These are phyloP conservation scores for Athripsodes cinereus DNA, from an alignment of 2,888 invertebrate species.

Conservation along the genomic window DNA sequence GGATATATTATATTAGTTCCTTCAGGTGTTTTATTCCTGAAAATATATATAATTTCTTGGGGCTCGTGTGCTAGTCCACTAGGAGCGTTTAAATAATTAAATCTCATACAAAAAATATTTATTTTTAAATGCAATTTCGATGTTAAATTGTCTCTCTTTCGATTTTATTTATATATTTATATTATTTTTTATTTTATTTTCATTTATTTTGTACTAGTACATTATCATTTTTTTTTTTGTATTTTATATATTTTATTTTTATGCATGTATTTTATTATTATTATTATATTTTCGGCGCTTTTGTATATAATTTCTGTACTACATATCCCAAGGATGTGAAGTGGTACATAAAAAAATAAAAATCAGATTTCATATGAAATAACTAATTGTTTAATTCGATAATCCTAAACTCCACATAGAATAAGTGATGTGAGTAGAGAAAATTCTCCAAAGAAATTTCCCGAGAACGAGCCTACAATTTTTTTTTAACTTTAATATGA, in stretches of 20 bases:
- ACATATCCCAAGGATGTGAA: conserved; percentile 7
- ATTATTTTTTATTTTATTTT: conserved; percentile 10
- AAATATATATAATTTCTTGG: conserved; percentile 8
- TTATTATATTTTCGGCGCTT: conserved; percentile 14
- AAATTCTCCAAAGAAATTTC: too few relatives aligned
- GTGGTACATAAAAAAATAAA: conserved; percentile 16
- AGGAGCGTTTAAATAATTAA: conserved; percentile 15
- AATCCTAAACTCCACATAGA: too few relatives aligned
- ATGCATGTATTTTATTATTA: neutral
- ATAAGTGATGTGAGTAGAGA: too few relatives aligned
- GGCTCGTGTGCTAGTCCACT: conserved; percentile 25
- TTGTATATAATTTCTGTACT: conserved; percentile 17
- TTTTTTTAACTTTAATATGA: too few relatives aligned
- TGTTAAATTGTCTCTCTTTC: conserved; percentile 21
- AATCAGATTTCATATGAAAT: conserved; percentile 16
- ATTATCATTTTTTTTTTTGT: conserved; percentile 5
- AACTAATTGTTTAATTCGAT: too few relatives aligned
- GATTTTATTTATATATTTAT: conserved; percentile 5
- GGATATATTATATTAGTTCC: conserved; percentile 13
- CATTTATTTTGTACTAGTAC: conserved; percentile 11
- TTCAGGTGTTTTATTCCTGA: conserved; percentile 6
- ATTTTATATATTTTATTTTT: neutral
- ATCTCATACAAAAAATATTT: conserved; percentile 3
- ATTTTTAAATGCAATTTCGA: conserved; percentile 17
- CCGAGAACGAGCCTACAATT: too few relatives aligned